phyloP scores from a whole-genome alignment of 37 sponge, comb jelly and placozoan genomes.

The Hexactinellida sp. region DNA sequence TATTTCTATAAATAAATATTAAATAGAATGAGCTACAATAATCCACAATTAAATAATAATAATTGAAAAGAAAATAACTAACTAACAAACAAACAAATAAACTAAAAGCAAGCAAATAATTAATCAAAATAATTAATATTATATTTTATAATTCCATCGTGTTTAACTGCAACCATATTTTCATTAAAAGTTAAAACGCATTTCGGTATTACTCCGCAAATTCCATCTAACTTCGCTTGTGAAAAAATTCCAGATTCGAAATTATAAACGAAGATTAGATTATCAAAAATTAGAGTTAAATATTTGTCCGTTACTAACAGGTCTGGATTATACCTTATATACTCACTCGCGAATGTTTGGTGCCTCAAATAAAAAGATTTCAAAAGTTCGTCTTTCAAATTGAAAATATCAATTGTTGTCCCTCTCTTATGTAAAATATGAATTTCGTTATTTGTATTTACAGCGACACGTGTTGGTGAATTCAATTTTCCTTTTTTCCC shows the following conservation, averaged over 20 bases:
- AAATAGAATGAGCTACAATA: too few species aligned
- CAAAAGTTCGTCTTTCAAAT: not conserved
- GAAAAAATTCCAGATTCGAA: not conserved
- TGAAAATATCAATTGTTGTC: not conserved
- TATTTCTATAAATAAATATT: too few species aligned
- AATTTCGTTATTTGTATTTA: not conserved
- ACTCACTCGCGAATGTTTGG: not conserved
- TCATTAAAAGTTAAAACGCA: not conserved
- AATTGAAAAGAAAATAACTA: too few species aligned
- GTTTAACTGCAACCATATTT: not conserved
- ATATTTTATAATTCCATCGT: not conserved
- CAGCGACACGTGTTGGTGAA: not conserved
- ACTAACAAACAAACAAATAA: constrained; percentile 18
- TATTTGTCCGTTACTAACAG: not conserved
- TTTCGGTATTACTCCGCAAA: not conserved
- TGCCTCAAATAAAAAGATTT: not conserved
- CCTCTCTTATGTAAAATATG: not conserved
- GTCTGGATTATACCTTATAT: not conserved
- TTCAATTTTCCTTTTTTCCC: not conserved
- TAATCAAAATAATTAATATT: not conserved
- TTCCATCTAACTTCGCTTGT: not conserved
- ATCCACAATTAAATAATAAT: too few species aligned
- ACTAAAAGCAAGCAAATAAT: not conserved
- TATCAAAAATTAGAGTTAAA: not conserved
- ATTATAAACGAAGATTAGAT: not conserved